Conservation (phyloP, 2,888 invertebrate genomes). For the Ormyrus nitidulus region DNA sequence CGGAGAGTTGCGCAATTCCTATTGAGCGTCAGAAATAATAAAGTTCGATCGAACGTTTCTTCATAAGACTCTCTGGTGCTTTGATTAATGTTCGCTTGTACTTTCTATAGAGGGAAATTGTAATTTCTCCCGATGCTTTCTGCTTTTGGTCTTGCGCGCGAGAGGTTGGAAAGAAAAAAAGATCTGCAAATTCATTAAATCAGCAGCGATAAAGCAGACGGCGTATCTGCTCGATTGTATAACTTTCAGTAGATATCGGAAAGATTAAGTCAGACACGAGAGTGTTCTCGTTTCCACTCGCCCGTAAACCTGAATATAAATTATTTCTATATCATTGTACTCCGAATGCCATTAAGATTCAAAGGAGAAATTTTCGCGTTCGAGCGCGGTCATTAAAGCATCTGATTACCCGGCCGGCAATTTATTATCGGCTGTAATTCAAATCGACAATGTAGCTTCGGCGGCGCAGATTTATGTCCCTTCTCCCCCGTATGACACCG, state of each 20-base stretch:
- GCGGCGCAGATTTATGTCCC: background rate
- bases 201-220: too few species aligned
- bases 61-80: too few species aligned
- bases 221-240: background rate
- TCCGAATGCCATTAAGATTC: background rate
- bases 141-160: too few species aligned
- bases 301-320: conserved; percentile 1
- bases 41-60: too few species aligned
- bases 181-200: background rate
- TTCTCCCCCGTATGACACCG: too few species aligned
- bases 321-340: background rate
- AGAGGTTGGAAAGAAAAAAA: background rate
- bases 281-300: background rate
- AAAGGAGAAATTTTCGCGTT: conserved; percentile 20
- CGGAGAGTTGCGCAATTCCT: too few species aligned
- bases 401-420: conserved; percentile 7
- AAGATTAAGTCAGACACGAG: background rate
- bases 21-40: too few species aligned
- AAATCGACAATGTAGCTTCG: conserved; percentile 19
- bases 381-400: conserved; percentile 22
- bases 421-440: conserved; percentile 21
- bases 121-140: too few species aligned
- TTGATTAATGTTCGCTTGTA: too few species aligned
- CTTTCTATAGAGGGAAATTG: too few species aligned
- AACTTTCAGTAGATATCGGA: background rate